Percentiles rank a stretch among this genome's conserved stretches.
phyloP scores from a whole-genome alignment of 2,113 vertebrate genomes.

The Pantherophis guttatus region DNA sequence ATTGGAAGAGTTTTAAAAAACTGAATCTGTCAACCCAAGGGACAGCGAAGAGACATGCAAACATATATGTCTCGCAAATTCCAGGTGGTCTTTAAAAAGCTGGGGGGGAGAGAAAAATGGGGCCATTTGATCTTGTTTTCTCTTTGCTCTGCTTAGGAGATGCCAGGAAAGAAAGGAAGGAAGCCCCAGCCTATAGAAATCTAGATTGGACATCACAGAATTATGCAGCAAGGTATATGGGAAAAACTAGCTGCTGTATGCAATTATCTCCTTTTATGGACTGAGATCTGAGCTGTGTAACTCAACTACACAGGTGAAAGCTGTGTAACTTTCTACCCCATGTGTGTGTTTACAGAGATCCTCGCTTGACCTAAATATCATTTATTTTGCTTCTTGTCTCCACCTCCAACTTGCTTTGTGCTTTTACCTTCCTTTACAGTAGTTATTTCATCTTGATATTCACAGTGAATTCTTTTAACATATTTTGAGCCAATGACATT shows the following conservation, averaged over 20 bases:
- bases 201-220: background rate
- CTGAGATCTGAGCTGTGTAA: background rate
- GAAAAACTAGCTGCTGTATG: background rate
- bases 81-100: background rate
- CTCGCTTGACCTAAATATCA: background rate
- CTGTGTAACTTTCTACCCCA: background rate
- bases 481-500: background rate
- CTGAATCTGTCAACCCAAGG: background rate
- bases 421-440: background rate
- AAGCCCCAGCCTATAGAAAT: background rate
- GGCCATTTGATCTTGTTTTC: background rate
- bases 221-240: background rate
- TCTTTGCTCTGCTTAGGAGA: background rate
- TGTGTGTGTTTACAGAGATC: background rate
- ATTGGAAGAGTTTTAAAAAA: background rate
- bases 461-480: background rate
- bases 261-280: background rate
- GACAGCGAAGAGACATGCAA: background rate
- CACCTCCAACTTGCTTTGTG: background rate
- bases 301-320: background rate
- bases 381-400: background rate
- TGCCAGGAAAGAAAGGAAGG: background rate
- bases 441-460: background rate
- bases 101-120: background rate
- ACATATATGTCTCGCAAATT: background rate